Evolutionary conservation across 2,888 invertebrate species (phyloP).

Genomic region (Philaethria dido): DNA sequence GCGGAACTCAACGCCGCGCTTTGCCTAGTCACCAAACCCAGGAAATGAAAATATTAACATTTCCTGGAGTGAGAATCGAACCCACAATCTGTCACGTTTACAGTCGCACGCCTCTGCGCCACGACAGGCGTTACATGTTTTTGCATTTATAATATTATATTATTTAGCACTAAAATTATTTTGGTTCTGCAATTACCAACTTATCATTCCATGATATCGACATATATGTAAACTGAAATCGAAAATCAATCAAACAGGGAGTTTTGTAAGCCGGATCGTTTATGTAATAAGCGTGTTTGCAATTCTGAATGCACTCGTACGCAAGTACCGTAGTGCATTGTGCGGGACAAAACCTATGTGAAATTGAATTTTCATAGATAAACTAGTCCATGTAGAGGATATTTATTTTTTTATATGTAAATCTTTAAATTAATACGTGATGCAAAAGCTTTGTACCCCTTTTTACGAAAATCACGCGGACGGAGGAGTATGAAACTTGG

Average conservation of each 20-base stretch:
- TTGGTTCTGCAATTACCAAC: background rate
- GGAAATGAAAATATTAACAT: no score
- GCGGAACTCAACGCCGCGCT: no score
- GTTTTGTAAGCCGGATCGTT: conserved; percentile 50
- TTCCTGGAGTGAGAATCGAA: no score
- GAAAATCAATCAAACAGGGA: conserved; percentile 43
- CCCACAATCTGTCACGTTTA: no score
- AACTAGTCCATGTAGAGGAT: conserved; percentile 38
- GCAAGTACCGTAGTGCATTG: conserved; percentile 50
- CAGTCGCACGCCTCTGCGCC: no score
- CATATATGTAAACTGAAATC: conserved; percentile 11
- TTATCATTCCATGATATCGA: background rate
- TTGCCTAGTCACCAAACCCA: no score
- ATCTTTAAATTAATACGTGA: no score
- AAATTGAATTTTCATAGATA: conserved; percentile 78
- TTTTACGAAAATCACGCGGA: no score
- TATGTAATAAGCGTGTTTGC: conserved; percentile 70
- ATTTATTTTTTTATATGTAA: conserved; percentile 49
- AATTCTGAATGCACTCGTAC: conserved; percentile 66
- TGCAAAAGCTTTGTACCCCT: no score
- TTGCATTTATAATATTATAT: no score
- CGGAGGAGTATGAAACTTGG: no score
- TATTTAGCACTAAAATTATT: background rate
- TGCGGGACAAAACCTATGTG: conserved; percentile 66
- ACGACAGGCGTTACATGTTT: no score